Conservation (phyloP, 37 sponge, comb jelly and placozoan species). For the Ephydatia muelleri region DNA sequence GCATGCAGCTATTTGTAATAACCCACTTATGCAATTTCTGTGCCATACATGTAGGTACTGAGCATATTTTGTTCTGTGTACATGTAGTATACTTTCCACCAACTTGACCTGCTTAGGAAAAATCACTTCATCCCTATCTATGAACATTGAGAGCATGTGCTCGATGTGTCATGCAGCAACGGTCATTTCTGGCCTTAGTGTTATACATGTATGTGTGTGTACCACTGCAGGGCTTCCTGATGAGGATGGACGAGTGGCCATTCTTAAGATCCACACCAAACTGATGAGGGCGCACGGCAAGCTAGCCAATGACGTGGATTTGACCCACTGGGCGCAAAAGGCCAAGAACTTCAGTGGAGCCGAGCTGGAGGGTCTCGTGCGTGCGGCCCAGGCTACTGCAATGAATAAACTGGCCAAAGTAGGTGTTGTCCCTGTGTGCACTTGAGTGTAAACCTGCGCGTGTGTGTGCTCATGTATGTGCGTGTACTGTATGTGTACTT, state of each 20-base stretch:
- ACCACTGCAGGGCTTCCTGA: constrained; percentile 77
- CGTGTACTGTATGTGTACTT: too few relatives aligned
- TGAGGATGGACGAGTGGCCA: constrained; percentile 89
- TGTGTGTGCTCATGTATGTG: background rate
- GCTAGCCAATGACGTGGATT: constrained; percentile 72
- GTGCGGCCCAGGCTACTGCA: constrained; percentile 87
- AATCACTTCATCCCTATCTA: too few relatives aligned
- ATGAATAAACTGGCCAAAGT: constrained; percentile 91
- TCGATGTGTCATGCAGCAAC: background rate
- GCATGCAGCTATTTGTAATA: too few relatives aligned
- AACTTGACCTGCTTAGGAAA: too few relatives aligned
- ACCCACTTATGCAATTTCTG: too few relatives aligned
- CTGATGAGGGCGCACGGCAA: constrained; percentile 63
- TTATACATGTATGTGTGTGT: background rate
- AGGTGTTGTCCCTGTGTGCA: background rate
- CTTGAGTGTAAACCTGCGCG: background rate
- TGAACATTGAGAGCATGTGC: too few relatives aligned
- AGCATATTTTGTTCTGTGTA: too few relatives aligned
- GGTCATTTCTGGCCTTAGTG: background rate
- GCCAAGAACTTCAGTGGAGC: constrained; percentile 99
- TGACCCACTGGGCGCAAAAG: constrained; percentile 62
- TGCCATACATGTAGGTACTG: too few relatives aligned
- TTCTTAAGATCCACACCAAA: constrained; percentile 92
- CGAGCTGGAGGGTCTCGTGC: constrained; percentile 94
- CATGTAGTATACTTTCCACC: too few relatives aligned